These are phyloP conservation scores for Drosophila ambigua DNA, from an alignment of 1,140 invertebrate species.

Conservation along the genomic window DNA sequence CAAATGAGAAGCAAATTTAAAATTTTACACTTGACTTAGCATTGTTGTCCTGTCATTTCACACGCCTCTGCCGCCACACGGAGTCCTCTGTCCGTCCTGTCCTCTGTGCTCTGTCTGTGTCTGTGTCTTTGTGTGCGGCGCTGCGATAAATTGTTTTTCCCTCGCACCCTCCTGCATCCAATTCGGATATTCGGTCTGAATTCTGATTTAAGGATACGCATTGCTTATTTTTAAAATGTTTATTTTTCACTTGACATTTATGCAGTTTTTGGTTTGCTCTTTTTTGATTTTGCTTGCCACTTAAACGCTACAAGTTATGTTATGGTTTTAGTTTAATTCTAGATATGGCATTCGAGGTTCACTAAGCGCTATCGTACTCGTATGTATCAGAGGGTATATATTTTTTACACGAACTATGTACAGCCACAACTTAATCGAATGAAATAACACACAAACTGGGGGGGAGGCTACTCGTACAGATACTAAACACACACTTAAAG, in stretches of 20 bases:
- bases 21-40: constrained; percentile 84
- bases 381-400: background rate
- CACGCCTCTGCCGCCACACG: constrained; percentile 48
- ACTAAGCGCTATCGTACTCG: constrained; percentile 58
- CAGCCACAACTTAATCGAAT: constrained; percentile 26
- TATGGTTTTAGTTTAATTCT: constrained; percentile 57
- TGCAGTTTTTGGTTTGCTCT: constrained; percentile 51
- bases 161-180: constrained; percentile 10
- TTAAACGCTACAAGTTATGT: constrained; percentile 55
- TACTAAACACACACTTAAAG: constrained; percentile 65
- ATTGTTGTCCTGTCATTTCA: constrained; percentile 79
- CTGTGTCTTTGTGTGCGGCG: constrained; percentile 19
- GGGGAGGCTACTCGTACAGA: background rate
- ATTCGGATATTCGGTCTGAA: background rate
- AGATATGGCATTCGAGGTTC: constrained; percentile 60
- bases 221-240: constrained; percentile 68
- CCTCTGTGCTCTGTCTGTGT: no score
- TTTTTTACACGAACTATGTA: constrained; percentile 65
- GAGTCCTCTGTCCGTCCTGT: constrained; percentile 11
- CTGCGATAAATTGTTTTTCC: constrained; percentile 63
- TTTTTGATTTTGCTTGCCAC: constrained; percentile 74
- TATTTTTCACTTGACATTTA: constrained; percentile 66
- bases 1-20: constrained; percentile 84
- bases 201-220: constrained; percentile 1
- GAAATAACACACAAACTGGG: background rate